Conservation (phyloP, 2,113 vertebrate genomes). For the Ramphastos sulfuratus region DNA sequence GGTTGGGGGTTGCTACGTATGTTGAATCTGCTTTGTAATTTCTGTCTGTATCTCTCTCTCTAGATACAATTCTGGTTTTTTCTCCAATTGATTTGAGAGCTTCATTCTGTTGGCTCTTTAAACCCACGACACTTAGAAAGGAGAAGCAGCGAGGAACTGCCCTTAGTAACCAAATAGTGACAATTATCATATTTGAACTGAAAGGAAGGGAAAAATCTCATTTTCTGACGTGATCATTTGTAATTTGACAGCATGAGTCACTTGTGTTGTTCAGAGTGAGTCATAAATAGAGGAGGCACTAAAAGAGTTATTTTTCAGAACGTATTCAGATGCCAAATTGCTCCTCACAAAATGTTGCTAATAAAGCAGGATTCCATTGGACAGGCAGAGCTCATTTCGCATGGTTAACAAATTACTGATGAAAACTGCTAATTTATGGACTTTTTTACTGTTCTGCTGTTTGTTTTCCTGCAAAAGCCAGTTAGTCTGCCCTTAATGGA, state of each 20-base stretch:
- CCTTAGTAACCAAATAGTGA: constrained; percentile 11
- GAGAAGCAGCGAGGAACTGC: background rate
- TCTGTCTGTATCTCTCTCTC: no score
- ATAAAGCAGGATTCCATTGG: background rate
- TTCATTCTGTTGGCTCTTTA: no score
- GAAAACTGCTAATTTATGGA: background rate
- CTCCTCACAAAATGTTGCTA: background rate
- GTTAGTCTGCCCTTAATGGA: background rate
- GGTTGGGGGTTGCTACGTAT: no score
- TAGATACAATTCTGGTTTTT: no score
- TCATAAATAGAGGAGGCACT: constrained; percentile 48
- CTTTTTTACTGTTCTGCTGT: background rate
- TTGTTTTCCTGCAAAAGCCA: background rate
- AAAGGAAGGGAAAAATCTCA: constrained; percentile 16
- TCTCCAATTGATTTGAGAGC: no score
- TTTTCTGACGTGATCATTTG: constrained; percentile 29
- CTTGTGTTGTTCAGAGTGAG: constrained; percentile 33
- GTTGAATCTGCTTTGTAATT: no score
- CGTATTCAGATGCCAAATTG: background rate
- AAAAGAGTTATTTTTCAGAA: constrained; percentile 26
- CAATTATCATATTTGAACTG: constrained; percentile 17
- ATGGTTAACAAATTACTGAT: background rate
- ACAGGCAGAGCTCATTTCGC: background rate
- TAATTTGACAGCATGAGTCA: constrained; percentile 62
- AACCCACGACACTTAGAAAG: no score